These are phyloP conservation scores for Prosapia bicincta DNA, from an alignment of 2,888 invertebrate genomes.

Conservation along the genomic window DNA sequence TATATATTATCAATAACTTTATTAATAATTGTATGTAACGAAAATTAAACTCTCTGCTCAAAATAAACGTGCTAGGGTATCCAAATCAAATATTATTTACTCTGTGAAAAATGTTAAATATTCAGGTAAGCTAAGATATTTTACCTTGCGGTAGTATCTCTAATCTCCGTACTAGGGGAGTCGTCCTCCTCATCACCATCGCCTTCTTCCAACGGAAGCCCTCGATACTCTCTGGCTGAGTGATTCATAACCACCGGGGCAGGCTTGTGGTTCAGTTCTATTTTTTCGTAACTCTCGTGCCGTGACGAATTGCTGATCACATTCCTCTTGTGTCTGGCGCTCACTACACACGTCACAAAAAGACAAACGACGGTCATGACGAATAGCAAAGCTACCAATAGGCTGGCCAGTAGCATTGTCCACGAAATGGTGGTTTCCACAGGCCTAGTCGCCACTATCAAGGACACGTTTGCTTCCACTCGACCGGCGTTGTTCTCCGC, in stretches of 20 bases:
- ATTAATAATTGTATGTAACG: too few species aligned
- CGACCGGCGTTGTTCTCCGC: constrained; percentile 79
- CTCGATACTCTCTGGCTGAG: constrained; percentile 33
- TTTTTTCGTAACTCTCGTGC: constrained; percentile 71
- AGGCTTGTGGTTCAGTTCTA: constrained; percentile 64
- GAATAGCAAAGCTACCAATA: constrained; percentile 60
- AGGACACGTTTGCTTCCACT: constrained; percentile 68
- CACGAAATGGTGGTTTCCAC: constrained; percentile 52
- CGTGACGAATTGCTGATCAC: constrained; percentile 46
- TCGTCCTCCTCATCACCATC: constrained; percentile 28
- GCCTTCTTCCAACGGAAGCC: constrained; percentile 34
- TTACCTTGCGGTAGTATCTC: constrained; percentile 20
- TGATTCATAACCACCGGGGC: constrained; percentile 34
- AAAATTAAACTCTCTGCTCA: too few species aligned
- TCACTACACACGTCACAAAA: constrained; percentile 60
- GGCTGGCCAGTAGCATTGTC: constrained; percentile 62
- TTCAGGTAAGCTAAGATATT: constrained; percentile 10
- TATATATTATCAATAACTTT: too few species aligned
- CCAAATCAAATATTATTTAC: too few species aligned
- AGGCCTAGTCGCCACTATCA: constrained; percentile 52
- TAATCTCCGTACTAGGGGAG: constrained; percentile 19
- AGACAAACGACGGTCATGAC: constrained; percentile 64
- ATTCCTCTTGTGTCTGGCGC: constrained; percentile 40
- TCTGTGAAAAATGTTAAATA: too few species aligned
- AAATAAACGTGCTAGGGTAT: too few species aligned